phyloP scores from a whole-genome alignment of 2,888 invertebrate species.

The Merodon equestris region DNA sequence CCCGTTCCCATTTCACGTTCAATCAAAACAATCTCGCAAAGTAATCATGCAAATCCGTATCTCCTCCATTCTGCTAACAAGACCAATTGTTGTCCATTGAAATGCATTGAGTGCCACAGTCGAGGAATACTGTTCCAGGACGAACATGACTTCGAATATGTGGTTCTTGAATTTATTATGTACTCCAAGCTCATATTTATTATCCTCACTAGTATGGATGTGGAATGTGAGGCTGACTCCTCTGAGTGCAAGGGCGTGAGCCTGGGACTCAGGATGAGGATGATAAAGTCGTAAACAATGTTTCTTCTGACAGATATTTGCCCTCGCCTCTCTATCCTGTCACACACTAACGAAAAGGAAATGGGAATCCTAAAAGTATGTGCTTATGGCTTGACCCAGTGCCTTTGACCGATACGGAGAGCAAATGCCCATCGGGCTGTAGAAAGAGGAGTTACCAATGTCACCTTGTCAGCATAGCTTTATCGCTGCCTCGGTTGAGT shows the following conservation, averaged over 20 bases:
- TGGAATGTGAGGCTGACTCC: not conserved
- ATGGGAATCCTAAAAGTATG: not conserved
- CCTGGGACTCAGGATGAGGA: not conserved
- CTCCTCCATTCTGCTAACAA: slow-evolving; percentile 48
- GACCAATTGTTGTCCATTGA: slow-evolving; percentile 50
- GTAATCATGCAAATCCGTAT: slow-evolving; percentile 67
- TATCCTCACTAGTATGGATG: slow-evolving; percentile 13
- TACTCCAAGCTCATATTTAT: not conserved
- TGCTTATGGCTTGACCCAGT: slow-evolving; percentile 13
- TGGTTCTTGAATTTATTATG: slow-evolving; percentile 15
- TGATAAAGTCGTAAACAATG: slow-evolving; percentile 59
- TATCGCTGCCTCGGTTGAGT: not conserved
- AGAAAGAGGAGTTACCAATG: slow-evolving; percentile 25
- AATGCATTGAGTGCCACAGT: slow-evolving; percentile 33
- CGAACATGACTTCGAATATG: slow-evolving; percentile 10
- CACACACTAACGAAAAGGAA: slow-evolving; percentile 4
- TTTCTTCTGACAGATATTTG: slow-evolving; percentile 41
- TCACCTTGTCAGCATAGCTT: slow-evolving; percentile 27
- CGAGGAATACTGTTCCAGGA: not conserved
- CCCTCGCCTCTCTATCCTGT: slow-evolving; percentile 23
- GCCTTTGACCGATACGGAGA: slow-evolving; percentile 30
- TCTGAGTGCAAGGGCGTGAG: no score
- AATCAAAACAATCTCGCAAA: slow-evolving; percentile 63
- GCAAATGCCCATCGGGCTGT: not conserved
- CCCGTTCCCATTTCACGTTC: slow-evolving; percentile 44